These are phyloP conservation scores for Thyatira batis DNA, from an alignment of 2,888 invertebrate genomes.

Conservation along the genomic window DNA sequence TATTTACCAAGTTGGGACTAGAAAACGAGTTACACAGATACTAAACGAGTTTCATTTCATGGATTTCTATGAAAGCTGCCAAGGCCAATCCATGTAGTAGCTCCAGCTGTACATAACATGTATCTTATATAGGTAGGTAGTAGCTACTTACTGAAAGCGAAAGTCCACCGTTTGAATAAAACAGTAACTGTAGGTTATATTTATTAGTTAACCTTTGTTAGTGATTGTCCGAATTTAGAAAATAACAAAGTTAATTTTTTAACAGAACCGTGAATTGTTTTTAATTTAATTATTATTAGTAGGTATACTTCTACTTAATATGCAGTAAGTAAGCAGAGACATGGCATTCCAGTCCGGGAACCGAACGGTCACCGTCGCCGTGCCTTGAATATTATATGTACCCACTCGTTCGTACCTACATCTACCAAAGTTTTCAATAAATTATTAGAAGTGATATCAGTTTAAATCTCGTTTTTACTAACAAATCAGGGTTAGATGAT, in stretches of 20 bases:
- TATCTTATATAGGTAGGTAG: not conserved
- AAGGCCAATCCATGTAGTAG: constrained; percentile 28
- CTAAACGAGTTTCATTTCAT: constrained; percentile 38
- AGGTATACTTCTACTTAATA: constrained; percentile 43
- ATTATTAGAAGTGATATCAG: not conserved
- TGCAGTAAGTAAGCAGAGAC: constrained; percentile 50
- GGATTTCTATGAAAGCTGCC: constrained; percentile 40
- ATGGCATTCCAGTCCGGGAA: constrained; percentile 66
- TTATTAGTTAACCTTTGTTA: no score
- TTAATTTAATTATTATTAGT: constrained; percentile 35
- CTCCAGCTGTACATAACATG: not conserved
- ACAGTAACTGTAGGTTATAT: no score
- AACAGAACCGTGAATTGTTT: constrained; percentile 7
- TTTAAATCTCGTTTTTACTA: not conserved
- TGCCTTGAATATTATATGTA: constrained; percentile 64
- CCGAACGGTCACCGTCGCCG: constrained; percentile 59
- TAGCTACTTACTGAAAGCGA: not conserved
- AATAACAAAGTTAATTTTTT: not conserved
- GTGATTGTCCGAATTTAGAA: not conserved
- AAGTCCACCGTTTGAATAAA: not conserved
- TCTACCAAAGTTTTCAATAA: not conserved
- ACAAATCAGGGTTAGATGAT: not conserved
- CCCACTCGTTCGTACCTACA: constrained; percentile 7
- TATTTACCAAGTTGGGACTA: no score
- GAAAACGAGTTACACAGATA: constrained; percentile 14